Evolutionary conservation across 2,888 invertebrate species (phyloP).

Genomic region (Cephalotes varians): DNA sequence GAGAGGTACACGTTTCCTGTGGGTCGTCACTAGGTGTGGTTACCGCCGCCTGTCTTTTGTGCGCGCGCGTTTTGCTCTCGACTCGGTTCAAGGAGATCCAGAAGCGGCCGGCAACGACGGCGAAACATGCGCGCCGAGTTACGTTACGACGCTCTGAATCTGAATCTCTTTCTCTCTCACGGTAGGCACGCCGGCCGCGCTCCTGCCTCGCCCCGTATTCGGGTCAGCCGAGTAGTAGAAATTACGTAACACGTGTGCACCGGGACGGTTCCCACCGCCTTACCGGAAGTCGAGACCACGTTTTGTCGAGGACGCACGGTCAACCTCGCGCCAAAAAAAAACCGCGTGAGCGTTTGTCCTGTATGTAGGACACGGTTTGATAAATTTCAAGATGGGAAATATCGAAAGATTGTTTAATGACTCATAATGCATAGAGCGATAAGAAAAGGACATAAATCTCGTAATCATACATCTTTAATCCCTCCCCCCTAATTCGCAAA

Average conservation of each 20-base stretch:
- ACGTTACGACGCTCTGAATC: constrained; percentile 84
- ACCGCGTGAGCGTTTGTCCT: constrained; percentile 5
- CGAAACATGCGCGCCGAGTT: constrained; percentile 76
- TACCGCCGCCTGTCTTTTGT: constrained; percentile 69
- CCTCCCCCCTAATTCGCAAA: not conserved
- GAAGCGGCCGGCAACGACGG: constrained; percentile 61
- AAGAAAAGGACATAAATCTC: not conserved
- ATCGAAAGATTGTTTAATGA: not conserved
- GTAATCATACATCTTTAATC: not conserved
- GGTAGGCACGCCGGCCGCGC: constrained; percentile 73
- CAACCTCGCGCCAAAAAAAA: constrained; percentile 37
- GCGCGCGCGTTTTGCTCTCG: constrained; percentile 70
- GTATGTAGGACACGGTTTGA: not conserved
- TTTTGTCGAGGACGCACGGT: constrained; percentile 62
- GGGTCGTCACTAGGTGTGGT: constrained; percentile 77
- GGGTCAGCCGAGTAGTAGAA: constrained; percentile 80
- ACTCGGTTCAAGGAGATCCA: constrained; percentile 83
- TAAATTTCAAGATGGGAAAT: not conserved
- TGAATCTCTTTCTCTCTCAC: constrained; percentile 84
- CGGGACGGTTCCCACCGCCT: constrained; percentile 81
- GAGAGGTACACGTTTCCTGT: constrained; percentile 64
- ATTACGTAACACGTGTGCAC: constrained; percentile 77
- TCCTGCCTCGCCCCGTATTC: constrained; percentile 80
- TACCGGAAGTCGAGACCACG: constrained; percentile 78
- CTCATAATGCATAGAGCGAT: not conserved